Evolutionary conservation across 2,888 invertebrate species (phyloP).

Genomic region (Lasioglossum lativentre): DNA sequence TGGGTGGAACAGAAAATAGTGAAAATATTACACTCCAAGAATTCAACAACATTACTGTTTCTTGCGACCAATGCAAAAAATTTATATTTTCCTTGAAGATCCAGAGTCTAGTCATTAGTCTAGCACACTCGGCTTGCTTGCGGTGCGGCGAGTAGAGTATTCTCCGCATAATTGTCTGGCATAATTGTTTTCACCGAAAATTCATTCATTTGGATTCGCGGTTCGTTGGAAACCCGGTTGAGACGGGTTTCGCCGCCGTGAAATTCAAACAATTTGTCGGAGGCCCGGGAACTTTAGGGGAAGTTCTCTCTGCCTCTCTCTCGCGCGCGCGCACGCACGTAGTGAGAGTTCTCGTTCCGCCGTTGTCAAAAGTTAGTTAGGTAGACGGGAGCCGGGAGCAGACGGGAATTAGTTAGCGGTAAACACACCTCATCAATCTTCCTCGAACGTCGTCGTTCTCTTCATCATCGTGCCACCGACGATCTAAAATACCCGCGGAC

Average conservation of each 20-base stretch:
- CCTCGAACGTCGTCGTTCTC: slow-evolving; percentile 75
- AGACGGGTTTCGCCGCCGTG: slow-evolving; percentile 23
- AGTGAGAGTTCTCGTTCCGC: slow-evolving; percentile 33
- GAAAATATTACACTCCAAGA: too few relatives aligned
- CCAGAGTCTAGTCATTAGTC: not conserved
- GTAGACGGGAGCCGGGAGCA: slow-evolving; percentile 36
- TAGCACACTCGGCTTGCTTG: not conserved
- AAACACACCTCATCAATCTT: slow-evolving; percentile 83
- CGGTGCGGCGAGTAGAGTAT: not conserved
- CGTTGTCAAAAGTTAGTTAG: slow-evolving; percentile 60
- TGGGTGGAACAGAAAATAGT: too few relatives aligned
- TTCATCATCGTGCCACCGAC: slow-evolving; percentile 70
- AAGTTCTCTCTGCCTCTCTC: not conserved
- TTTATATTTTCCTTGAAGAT: not conserved
- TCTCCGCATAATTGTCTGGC: not conserved
- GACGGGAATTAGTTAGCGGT: slow-evolving; percentile 75
- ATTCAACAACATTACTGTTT: too few relatives aligned
- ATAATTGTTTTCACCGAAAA: not conserved
- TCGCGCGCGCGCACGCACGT: not conserved
- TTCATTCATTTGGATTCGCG: not conserved
- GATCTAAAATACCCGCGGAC: slow-evolving; percentile 78
- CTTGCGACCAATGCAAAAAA: not conserved
- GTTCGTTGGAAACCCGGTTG: not conserved
- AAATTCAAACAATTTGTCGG: slow-evolving; percentile 73
- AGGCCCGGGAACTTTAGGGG: slow-evolving; percentile 27